Percentiles rank a stretch among this genome's conserved stretches.
phyloP scores from a whole-genome alignment of 2,113 vertebrate species.

The Plotosus lineatus region DNA sequence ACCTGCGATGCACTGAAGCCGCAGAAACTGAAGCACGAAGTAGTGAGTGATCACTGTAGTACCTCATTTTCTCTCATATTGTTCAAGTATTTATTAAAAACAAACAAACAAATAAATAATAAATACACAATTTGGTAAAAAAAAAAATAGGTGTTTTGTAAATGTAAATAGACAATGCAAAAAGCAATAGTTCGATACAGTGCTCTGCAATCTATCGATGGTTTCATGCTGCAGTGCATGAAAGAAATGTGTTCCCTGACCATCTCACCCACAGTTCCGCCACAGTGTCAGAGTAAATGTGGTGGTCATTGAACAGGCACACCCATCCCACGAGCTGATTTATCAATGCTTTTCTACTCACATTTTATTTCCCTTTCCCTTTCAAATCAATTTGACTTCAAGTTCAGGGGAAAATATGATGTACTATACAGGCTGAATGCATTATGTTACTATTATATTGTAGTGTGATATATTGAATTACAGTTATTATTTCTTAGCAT shows the following conservation, averaged over 20 bases:
- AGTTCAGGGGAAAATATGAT: neutral
- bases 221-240: neutral
- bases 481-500: neutral
- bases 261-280: neutral
- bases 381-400: neutral
- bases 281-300: neutral
- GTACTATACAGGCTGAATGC: neutral
- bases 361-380: neutral
- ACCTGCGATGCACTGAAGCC: no score
- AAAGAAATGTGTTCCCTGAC: neutral
- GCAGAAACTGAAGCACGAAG: no score
- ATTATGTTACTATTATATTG: neutral
- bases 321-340: neutral
- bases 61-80: no score
- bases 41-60: no score
- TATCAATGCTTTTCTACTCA: neutral
- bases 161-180: no score
- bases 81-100: no score
- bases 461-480: neutral
- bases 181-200: no score
- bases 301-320: neutral
- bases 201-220: no score
- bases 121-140: no score
- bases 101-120: no score
- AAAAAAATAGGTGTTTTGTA: no score